Conservation (phyloP, 2,888 invertebrate genomes). For the Aleiodes alternator region DNA sequence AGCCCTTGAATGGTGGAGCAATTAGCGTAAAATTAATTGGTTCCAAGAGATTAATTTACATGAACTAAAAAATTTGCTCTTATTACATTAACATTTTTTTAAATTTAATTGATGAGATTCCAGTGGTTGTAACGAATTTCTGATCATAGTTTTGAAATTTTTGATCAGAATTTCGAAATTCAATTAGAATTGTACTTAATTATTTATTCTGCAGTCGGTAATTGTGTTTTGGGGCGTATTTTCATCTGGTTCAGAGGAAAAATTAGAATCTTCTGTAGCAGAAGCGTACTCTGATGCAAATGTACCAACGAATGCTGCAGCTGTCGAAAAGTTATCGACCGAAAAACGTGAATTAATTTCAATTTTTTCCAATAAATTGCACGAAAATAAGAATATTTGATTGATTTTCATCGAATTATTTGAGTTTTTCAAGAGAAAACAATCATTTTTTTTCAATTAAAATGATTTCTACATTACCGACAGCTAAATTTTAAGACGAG, state of each 20-base stretch:
- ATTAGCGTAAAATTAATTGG: slow-evolving; percentile 33
- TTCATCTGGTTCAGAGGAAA: too few species aligned
- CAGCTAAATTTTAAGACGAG: too few species aligned
- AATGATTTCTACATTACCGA: too few species aligned
- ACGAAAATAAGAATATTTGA: too few species aligned
- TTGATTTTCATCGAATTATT: too few species aligned
- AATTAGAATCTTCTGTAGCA: neutral
- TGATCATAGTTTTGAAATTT: too few species aligned
- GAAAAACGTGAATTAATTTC: neutral
- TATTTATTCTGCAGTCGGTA: slow-evolving; percentile 17
- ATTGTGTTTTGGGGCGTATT: neutral
- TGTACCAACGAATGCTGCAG: neutral
- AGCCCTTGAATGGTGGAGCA: slow-evolving; percentile 3
- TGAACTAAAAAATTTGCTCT: slow-evolving; percentile 8
- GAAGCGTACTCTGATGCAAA: neutral
- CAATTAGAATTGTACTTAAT: neutral
- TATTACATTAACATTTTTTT: slow-evolving; percentile 4
- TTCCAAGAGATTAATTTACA: slow-evolving; percentile 1
- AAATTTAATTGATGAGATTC: slow-evolving; percentile 13
- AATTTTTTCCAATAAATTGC: neutral
- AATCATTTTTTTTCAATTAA: too few species aligned
- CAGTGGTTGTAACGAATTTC: neutral
- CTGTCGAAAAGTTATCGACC: slow-evolving; percentile 21
- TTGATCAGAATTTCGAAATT: neutral
- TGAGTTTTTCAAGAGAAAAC: too few species aligned